phyloP scores from a whole-genome alignment of 2,888 invertebrate species.

The Bellardia bayeri region DNA sequence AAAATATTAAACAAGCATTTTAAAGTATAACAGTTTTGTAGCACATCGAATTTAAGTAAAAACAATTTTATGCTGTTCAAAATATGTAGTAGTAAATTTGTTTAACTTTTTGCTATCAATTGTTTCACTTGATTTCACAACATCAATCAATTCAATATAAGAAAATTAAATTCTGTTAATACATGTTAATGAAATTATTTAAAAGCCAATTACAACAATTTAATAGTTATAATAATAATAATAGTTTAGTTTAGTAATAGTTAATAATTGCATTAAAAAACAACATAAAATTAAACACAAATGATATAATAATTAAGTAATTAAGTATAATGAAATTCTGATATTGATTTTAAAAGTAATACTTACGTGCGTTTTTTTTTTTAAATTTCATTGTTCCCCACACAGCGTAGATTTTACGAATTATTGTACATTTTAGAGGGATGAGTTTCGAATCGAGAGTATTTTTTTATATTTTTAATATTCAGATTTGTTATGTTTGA shows the following conservation, averaged over 20 bases:
- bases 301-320: conserved; percentile 35
- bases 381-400: conserved; percentile 28
- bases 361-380: conserved; percentile 62
- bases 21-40: conserved; percentile 29
- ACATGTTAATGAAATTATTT: conserved; percentile 1
- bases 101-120: conserved; percentile 15
- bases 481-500: conserved; percentile 56
- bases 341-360: conserved; percentile 51
- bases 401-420: conserved; percentile 57
- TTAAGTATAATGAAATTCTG: conserved; percentile 55
- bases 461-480: conserved; percentile 40
- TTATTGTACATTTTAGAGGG: conserved; percentile 61
- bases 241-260: conserved; percentile 22
- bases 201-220: conserved; percentile 60
- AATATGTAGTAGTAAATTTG: not conserved
- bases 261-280: conserved; percentile 27
- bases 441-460: conserved; percentile 62
- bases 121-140: conserved; percentile 57
- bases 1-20: conserved; percentile 48
- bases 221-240: conserved; percentile 17
- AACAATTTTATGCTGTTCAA: not conserved
- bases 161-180: conserved; percentile 16
- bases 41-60: conserved; percentile 40
- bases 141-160: conserved; percentile 58
- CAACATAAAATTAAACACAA: conserved; percentile 65